These are phyloP conservation scores for Nymphalis c-album DNA, from an alignment of 2,888 invertebrate species.

Conservation along the genomic window DNA sequence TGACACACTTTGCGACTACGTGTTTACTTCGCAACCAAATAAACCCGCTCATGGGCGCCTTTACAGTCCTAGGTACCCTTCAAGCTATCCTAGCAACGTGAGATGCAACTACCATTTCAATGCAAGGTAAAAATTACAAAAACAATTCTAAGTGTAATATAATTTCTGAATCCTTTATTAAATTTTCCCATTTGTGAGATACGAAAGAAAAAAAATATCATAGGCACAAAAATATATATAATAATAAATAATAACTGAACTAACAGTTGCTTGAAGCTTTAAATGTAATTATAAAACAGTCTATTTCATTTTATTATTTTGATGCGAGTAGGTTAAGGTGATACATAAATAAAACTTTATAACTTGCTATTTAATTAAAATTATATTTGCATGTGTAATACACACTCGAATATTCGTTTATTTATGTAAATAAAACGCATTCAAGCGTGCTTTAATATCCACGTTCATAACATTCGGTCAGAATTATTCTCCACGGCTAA, in stretches of 20 bases:
- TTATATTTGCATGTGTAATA: slow-evolving; percentile 9
- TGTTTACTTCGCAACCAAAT: slow-evolving; percentile 88
- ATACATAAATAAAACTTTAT: background rate
- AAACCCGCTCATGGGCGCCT: slow-evolving; percentile 87
- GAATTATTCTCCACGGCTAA: slow-evolving; percentile 28
- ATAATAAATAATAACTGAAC: no score
- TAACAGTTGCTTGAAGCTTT: no score
- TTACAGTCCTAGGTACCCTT: slow-evolving; percentile 97
- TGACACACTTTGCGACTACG: slow-evolving; percentile 92
- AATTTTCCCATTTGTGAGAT: no score
- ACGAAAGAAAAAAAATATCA: no score
- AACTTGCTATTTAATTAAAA: slow-evolving; percentile 3
- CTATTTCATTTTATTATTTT: no score
- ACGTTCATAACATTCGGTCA: slow-evolving; percentile 31
- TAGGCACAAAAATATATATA: no score
- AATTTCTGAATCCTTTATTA: no score
- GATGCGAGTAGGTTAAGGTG: background rate
- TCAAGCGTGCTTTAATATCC: slow-evolving; percentile 21
- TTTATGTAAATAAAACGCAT: slow-evolving; percentile 34
- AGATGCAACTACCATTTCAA: slow-evolving; percentile 93
- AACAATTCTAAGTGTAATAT: no score
- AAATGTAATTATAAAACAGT: no score
- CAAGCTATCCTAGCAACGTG: slow-evolving; percentile 95
- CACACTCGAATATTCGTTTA: slow-evolving; percentile 13
- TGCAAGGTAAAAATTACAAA: slow-evolving; percentile 83